phyloP scores from a whole-genome alignment of 2,888 invertebrate species.

The Drosophila tripunctata region DNA sequence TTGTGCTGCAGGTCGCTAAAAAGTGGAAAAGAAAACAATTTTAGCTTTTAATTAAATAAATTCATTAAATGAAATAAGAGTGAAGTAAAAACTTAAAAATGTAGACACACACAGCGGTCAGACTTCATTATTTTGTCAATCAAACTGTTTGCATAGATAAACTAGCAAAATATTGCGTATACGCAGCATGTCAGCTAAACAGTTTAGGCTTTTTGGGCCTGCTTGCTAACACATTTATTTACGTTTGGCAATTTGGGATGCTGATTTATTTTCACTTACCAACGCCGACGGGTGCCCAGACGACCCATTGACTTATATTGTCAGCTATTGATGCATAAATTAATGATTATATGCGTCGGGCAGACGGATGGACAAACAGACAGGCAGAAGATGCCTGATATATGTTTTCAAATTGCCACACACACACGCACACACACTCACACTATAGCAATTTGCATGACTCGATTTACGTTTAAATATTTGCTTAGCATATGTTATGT shows the following conservation, averaged over 20 bases:
- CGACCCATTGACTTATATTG: constrained; percentile 76
- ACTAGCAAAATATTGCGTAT: constrained; percentile 35
- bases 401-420: constrained; percentile 61
- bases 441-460: constrained; percentile 25
- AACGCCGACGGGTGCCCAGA: constrained; percentile 63
- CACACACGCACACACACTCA: constrained; percentile 8
- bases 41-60: background rate
- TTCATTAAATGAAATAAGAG: background rate
- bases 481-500: constrained; percentile 56
- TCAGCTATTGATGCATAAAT: constrained; percentile 78
- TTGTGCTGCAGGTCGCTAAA: constrained; percentile 84
- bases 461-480: constrained; percentile 45
- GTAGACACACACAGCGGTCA: background rate
- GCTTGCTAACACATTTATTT: constrained; percentile 56
- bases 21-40: background rate
- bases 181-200: constrained; percentile 29
- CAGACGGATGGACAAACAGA: constrained; percentile 6
- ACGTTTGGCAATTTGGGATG: constrained; percentile 63
- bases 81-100: background rate
- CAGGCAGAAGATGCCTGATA: constrained; percentile 47
- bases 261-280: constrained; percentile 74
- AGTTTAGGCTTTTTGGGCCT: constrained; percentile 10
- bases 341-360: constrained; percentile 66
- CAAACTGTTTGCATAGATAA: constrained; percentile 13
- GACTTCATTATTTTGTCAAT: background rate